Base-by-base conservation (phyloP, 2,888 invertebrate genomes). In the Nomada ferruginata region DNA sequence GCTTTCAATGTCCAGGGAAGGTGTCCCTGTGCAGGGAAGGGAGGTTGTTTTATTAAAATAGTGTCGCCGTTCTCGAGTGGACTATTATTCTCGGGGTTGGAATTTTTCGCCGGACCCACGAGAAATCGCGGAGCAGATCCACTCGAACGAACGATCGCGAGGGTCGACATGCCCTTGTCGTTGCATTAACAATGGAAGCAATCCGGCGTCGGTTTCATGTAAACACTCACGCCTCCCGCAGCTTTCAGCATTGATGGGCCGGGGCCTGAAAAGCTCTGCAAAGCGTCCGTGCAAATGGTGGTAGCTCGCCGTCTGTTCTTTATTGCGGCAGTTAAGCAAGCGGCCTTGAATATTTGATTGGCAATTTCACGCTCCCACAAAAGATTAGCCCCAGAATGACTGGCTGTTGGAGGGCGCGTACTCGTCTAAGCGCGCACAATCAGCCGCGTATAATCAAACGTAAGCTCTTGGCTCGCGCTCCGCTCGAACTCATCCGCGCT, bases 331-430 rank as follows among this genome's bases (percentile, higher is more conserved):
- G 86, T 85, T 90, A 87, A 88, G 87, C 89, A 89, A 87, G 75
- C 89, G 79, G 64, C 85, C 80, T 57, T 91, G 91, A 91, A 91
- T 91, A 91, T 91, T 91, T 91, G 87, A 91, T 91, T 89, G 89
- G 89, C 91, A 91, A 91, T 91, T 91, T 87, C 91, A 82, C 76
- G 86, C 73, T 83, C 84, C 75, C 82, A 87, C 88, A 90, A 90
- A 90, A 86, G 87, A 83, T 86, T 75, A 68, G 69, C 80, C 73
- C 60, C 73, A 69, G 77, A 79, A 77, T 72, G 79, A 79, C 87
- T 79, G 53, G 61, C 69, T 57, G 66, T 23, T 59, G 65, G 69
- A 70, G 66, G 70, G 71, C 61, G 69, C 36, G 50, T 59, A 61
- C 73, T 55, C 20, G 57, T 74, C 66, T 68, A 73, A 74, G 73